A percentile compares a stretch with the other conserved stretches of the same genome.
Conservation (phyloP, 2,113 vertebrate genomes). For the Numida meleagris region DNA sequence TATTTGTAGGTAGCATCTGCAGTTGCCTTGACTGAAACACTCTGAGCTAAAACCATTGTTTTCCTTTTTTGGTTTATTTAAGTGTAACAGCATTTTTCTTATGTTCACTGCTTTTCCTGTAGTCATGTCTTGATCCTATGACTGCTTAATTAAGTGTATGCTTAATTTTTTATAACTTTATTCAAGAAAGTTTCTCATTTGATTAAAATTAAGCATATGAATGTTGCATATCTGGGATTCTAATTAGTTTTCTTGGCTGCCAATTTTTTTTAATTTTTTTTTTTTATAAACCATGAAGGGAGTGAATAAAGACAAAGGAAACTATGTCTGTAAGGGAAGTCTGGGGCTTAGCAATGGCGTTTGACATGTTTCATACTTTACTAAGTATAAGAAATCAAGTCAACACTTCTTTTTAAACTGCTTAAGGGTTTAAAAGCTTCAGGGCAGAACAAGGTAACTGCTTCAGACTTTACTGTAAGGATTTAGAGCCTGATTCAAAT, state of each 20-base stretch:
- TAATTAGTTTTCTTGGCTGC: constrained; percentile 57
- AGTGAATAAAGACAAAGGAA: constrained; percentile 21
- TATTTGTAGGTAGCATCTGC: not conserved
- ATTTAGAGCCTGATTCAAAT: constrained; percentile 23
- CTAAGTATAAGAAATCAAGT: constrained; percentile 12
- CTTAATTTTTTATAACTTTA: constrained; percentile 66
- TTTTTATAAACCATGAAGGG: constrained; percentile 2
- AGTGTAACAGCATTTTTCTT: not conserved
- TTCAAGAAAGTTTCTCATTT: constrained; percentile 64
- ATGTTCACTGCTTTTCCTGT: not conserved
- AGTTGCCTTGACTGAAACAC: not conserved
- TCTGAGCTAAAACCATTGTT: not conserved
- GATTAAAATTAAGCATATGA: constrained; percentile 73
- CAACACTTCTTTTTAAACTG: not conserved
- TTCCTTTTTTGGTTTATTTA: constrained; percentile 1
- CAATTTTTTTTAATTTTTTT: not conserved
- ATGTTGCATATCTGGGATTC: constrained; percentile 60
- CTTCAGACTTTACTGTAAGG: constrained; percentile 24
- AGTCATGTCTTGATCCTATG: constrained; percentile 25
- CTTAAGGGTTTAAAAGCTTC: constrained; percentile 44
- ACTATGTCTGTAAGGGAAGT: not conserved
- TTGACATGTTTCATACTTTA: not conserved
- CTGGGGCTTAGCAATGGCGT: not conserved
- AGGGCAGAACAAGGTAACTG: not conserved
- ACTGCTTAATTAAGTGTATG: constrained; percentile 62